Evolutionary conservation across 2,888 invertebrate genomes (phyloP).

Genomic region (Steinernema carpocapsae): DNA sequence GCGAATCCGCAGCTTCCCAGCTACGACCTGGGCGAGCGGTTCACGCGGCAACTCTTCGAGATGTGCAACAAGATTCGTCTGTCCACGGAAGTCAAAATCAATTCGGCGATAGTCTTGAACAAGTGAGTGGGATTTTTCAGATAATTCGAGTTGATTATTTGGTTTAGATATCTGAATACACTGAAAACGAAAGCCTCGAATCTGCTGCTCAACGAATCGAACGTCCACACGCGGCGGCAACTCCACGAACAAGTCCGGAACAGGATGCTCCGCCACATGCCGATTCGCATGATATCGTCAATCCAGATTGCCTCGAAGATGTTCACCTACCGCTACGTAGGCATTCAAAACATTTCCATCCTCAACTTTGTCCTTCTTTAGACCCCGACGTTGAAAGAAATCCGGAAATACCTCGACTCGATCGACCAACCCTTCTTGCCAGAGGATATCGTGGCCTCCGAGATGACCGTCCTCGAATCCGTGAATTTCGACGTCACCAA

Average conservation of each 20-base stretch:
- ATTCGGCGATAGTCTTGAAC: not conserved
- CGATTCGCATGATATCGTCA: slow-evolving; percentile 5
- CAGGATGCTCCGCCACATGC: slow-evolving; percentile 21
- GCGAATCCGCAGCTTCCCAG: not conserved
- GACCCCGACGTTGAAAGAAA: slow-evolving; percentile 9
- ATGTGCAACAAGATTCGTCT: slow-evolving; percentile 4
- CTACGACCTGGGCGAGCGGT: slow-evolving; percentile 15
- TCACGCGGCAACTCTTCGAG: slow-evolving; percentile 20
- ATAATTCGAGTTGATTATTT: no score
- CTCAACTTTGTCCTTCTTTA: not conserved
- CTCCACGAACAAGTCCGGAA: slow-evolving; percentile 24
- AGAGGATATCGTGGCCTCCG: slow-evolving; percentile 19
- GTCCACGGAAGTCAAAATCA: not conserved
- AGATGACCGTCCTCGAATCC: slow-evolving; percentile 22
- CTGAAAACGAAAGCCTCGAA: slow-evolving; percentile 9
- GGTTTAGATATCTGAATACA: not conserved
- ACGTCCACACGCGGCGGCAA: slow-evolving; percentile 7
- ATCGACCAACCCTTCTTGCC: not conserved
- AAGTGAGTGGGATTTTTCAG: not conserved
- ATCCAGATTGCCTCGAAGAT: slow-evolving; percentile 27
- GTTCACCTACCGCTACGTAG: slow-evolving; percentile 20
- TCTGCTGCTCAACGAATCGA: slow-evolving; percentile 28
- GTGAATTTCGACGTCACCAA: slow-evolving; percentile 10
- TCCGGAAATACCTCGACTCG: not conserved
- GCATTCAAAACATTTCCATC: not conserved